Percentiles rank a stretch among this genome's conserved stretches.
Evolutionary conservation across 37 sponge, comb jelly and placozoan species (phyloP).

Genomic region (Halichondria panicea): DNA sequence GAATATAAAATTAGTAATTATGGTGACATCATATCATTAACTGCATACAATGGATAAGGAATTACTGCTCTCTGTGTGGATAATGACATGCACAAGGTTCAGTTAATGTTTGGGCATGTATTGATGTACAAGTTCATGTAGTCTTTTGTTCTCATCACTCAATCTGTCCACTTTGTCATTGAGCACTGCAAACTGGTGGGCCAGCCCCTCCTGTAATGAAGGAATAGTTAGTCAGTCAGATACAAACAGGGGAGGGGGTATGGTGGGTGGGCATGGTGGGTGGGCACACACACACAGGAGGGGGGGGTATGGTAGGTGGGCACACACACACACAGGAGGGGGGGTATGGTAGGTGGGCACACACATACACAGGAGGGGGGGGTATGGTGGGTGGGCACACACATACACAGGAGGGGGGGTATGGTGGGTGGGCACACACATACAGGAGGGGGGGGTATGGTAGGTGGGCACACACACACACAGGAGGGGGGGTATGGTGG

Average conservation of each 20-base stretch:
- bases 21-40: no score
- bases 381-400: no score
- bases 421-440: background rate
- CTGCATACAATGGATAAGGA: no score
- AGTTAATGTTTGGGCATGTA: constrained; percentile 55
- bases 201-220: constrained; percentile 40
- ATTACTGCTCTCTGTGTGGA: no score
- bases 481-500: no score
- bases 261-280: background rate
- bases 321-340: background rate
- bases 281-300: background rate
- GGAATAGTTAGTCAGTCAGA: background rate
- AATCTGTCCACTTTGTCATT: constrained; percentile 52
- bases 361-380: background rate
- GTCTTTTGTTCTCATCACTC: constrained; percentile 11
- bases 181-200: constrained; percentile 30
- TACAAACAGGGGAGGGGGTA: background rate
- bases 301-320: no score
- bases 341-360: background rate
- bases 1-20: no score
- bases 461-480: background rate
- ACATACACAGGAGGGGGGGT: no score
- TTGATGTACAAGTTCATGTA: constrained; percentile 45
- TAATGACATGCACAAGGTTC: background rate
- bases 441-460: background rate